A percentile compares a stretch with the other conserved stretches of the same genome.
These are phyloP conservation scores for Agapornis canus DNA, from an alignment of 2,797 vertebrate species.

Conservation along the genomic window DNA sequence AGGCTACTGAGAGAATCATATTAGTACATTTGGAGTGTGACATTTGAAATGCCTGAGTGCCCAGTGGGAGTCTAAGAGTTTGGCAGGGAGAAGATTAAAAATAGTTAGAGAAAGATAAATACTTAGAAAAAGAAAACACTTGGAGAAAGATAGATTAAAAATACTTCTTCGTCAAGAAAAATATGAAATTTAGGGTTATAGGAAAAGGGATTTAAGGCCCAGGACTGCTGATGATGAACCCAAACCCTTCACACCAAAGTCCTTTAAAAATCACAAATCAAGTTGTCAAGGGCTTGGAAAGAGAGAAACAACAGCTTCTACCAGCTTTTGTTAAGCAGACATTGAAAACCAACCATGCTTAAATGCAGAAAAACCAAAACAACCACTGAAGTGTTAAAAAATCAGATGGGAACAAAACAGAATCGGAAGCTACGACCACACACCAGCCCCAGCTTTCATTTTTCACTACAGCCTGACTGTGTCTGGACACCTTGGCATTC, in stretches of 20 bases:
- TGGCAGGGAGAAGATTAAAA: background rate
- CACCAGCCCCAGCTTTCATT: background rate
- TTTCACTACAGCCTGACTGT: background rate
- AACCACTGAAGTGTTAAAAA: background rate
- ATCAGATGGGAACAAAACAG: background rate
- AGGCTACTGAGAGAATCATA: background rate
- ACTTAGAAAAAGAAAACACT: background rate
- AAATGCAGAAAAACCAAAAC: background rate
- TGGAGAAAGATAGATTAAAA: background rate
- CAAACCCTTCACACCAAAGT: background rate
- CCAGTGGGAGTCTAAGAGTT: background rate
- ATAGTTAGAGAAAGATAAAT: background rate
- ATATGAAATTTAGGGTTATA: background rate
- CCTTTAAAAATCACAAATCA: background rate
- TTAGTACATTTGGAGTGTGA: background rate
- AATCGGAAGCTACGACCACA: background rate
- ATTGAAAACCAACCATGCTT: background rate
- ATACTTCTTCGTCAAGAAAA: background rate
- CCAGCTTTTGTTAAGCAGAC: background rate
- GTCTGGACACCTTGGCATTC: conserved; percentile 26
- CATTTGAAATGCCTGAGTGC: background rate
- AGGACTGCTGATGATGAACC: background rate
- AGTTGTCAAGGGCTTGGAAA: background rate
- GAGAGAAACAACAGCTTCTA: background rate
- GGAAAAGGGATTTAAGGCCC: background rate